Evolutionary conservation across 2,888 invertebrate genomes (phyloP), one percentile per base, ranked within the genome.

Genomic region (Sialis fuliginosa): DNA sequence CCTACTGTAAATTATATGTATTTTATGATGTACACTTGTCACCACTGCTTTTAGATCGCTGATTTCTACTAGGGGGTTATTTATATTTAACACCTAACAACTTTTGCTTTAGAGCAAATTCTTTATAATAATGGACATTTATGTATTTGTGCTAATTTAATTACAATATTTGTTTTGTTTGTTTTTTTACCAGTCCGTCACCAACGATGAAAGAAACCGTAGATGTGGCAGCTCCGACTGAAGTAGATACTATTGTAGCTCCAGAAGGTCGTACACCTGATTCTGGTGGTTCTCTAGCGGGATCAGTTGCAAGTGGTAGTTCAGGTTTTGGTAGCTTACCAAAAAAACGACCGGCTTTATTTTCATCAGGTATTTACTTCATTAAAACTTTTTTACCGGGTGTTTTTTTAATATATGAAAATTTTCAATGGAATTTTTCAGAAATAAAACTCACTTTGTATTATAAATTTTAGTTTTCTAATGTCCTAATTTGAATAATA

Each of bases 311-410:
- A 41, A 81, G 82, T 61, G 81, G 84, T 55, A 84, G 85, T 66
- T 86, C 87, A 53, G 88, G 87, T 56, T 87, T 88, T 68, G 85
- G 87, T 54, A 86, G 85, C 62, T 75, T 89, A 62, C 82, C 88
- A 56, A 85, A 85, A 67, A 72, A 71, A 54, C 73, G 81, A 64
- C 75, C 78, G 49, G 74, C 75, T 48, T 63, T 75, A 47, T 66
- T 74, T 53, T 59, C 68, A 50, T 72, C 73, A 51, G 74, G 72
- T 71, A 54, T 55, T 52, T 53, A 42, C 2, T 4, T 22, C 22
- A 2, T 4, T 22, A 22, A 42, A 39, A 45, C 39, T 41, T 42
- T 34, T 13, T 47, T 22, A 13, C 35, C 31, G 31, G 8, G 6
- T 12, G 44, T 48, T 40, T 39, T 52, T 44, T 35, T n/a, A n/a